These are phyloP conservation scores for Apamea anceps DNA, from an alignment of 2,888 invertebrate genomes.

Conservation along the genomic window DNA sequence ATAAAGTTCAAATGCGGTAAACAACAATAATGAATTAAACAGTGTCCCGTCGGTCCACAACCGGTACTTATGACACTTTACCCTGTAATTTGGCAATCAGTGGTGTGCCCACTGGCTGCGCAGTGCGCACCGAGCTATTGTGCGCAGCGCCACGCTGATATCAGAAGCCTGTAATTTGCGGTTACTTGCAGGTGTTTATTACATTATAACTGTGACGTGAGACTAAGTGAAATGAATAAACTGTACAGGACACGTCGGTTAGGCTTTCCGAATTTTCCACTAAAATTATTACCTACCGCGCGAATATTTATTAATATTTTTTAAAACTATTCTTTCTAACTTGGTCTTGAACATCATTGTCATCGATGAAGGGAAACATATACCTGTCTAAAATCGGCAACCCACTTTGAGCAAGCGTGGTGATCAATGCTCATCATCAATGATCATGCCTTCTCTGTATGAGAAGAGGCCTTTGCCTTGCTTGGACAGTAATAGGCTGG, in stretches of 20 bases:
- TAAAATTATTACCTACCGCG: not conserved
- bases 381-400: not conserved
- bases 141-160: constrained; percentile 80
- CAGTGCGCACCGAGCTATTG: constrained; percentile 78
- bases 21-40: constrained; percentile 77
- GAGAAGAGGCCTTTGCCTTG: not conserved
- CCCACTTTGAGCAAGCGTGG: not conserved
- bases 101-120: constrained; percentile 68
- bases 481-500: not conserved
- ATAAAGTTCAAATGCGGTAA: constrained; percentile 72
- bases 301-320: constrained; percentile 6
- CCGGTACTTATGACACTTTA: constrained; percentile 84
- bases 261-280: constrained; percentile 57
- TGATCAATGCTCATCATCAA: too few species aligned
- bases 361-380: not conserved
- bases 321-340: not conserved
- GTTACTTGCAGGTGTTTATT: constrained; percentile 85
- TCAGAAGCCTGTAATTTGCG: constrained; percentile 85
- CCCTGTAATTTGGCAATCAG: constrained; percentile 88
- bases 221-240: constrained; percentile 72
- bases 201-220: constrained; percentile 73
- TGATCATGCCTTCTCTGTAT: not conserved
- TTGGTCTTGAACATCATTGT: not conserved
- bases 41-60: constrained; percentile 72
- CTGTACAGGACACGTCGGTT: constrained; percentile 71